Evolutionary conservation across 2,888 invertebrate genomes (phyloP).

Genomic region (Argyra leucocephala): DNA sequence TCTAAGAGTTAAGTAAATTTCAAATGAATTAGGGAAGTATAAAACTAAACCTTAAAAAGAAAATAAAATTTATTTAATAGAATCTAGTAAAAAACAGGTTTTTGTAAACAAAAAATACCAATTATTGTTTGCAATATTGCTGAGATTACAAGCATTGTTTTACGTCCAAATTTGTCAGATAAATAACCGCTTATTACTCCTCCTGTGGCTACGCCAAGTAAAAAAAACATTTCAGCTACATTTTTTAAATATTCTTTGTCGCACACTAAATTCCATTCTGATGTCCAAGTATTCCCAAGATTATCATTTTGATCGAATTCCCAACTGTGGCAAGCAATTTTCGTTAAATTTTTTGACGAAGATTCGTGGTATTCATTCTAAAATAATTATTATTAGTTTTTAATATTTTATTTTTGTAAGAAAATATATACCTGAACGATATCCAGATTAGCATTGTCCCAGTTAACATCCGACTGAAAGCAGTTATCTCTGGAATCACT

Average conservation of each 20-base stretch:
- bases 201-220: slow-evolving; percentile 66
- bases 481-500: slow-evolving; percentile 56
- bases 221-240: slow-evolving; percentile 66
- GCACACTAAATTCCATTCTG: slow-evolving; percentile 69
- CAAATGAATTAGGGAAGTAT: slow-evolving; percentile 60
- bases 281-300: slow-evolving; percentile 58
- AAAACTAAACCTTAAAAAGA: slow-evolving; percentile 47
- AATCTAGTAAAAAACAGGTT: slow-evolving; percentile 10
- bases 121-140: slow-evolving; percentile 58
- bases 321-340: slow-evolving; percentile 52
- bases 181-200: slow-evolving; percentile 70
- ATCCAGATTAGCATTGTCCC: slow-evolving; percentile 33
- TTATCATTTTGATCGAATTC: slow-evolving; percentile 49
- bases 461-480: slow-evolving; percentile 46
- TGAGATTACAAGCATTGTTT: slow-evolving; percentile 62
- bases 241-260: slow-evolving; percentile 59
- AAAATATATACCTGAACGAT: slow-evolving; percentile 33
- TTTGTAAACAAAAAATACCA: slow-evolving; percentile 41
- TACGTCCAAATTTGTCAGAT: slow-evolving; percentile 72
- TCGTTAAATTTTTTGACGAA: slow-evolving; percentile 37
- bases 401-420: neutral
- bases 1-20: slow-evolving; percentile 59
- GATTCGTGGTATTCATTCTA: neutral
- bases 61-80: slow-evolving; percentile 13
- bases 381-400: too few relatives aligned